Base-by-base conservation (phyloP, 2,113 vertebrate species). In the Corythoichthys haematopterus region DNA sequence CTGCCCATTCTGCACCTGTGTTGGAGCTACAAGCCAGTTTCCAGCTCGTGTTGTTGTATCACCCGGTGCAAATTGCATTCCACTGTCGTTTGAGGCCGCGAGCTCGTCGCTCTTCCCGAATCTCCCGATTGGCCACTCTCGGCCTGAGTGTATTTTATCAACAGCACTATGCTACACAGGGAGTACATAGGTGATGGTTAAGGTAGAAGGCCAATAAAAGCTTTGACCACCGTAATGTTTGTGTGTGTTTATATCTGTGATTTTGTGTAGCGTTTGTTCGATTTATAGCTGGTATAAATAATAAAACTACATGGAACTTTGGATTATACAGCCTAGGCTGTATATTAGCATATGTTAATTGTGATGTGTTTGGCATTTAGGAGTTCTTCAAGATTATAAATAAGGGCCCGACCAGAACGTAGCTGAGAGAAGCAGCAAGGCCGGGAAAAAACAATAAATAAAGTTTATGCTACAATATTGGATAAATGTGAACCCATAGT, bases 401-500 rank as follows among this genome's bases (percentile, higher is more conserved):
- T 62, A 64, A 71, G 8, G n/a, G 20, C n/a, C 77, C 76, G 79
- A 82, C 77, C 66, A 46, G 47, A 20, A 69, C 60, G 47, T 10
- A 73, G 70, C 36, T 76, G 65, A 79, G 50, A 69, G 52, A 52
- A 50, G 61, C 35, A 33, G 2, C 37, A 62, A 58, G 68, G 35
- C 47, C 13, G 16, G 40, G 50, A 36, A 72, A 37, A 75, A 64
- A 69, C 45, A 4, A 16, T 66, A 40, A 71, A 28, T 28, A 62
- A 74, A 69, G 62, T 73, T 73, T 48, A 15, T 14, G 15, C 60
- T 68, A 65, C 36, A 69, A 79, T 64, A 76, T 75, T 77, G 80
- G 66, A 72, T 10, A 53, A 77, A 50, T 12, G 60, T 77, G 72
- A 76, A 68, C 76, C 65, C 72, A 65, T 65, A 2, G 58, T 72